Conservation (phyloP, 1,140 invertebrate genomes). For the Aphaenogaster rudis region DNA sequence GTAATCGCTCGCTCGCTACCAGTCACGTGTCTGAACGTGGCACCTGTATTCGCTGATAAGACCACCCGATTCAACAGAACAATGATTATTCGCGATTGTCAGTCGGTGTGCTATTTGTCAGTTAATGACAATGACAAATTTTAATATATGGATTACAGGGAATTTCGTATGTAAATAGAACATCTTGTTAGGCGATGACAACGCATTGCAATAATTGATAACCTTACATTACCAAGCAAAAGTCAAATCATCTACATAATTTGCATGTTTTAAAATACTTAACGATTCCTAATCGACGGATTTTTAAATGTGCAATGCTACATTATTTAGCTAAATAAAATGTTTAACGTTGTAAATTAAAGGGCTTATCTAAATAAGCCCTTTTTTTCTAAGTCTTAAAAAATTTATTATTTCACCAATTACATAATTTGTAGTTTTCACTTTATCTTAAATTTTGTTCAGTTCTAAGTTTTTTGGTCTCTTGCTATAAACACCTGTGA, state of each 20-base stretch:
- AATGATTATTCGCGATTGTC: constrained; percentile 59
- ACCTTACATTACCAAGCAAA: neutral
- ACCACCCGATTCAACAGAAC: constrained; percentile 39
- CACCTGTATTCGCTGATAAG: constrained; percentile 62
- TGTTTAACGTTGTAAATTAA: constrained; percentile 2
- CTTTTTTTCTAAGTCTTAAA: neutral
- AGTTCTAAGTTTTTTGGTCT: neutral
- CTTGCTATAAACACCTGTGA: neutral
- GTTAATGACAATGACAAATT: constrained; percentile 39
- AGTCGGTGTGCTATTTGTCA: constrained; percentile 44
- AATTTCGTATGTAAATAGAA: neutral
- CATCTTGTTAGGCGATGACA: neutral
- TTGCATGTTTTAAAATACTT: neutral
- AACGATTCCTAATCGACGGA: neutral
- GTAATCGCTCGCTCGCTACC: constrained; percentile 54
- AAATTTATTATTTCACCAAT: constrained; percentile 2
- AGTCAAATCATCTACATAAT: neutral
- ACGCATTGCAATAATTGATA: neutral
- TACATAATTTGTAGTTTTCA: neutral
- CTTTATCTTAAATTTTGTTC: neutral
- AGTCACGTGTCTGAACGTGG: constrained; percentile 60
- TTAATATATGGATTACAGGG: constrained; percentile 1
- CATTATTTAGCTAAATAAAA: neutral
- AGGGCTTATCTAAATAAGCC: neutral
- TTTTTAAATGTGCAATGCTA: neutral